phyloP scores from a whole-genome alignment of 2,888 invertebrate species.

The Neoitamus cyanurus region DNA sequence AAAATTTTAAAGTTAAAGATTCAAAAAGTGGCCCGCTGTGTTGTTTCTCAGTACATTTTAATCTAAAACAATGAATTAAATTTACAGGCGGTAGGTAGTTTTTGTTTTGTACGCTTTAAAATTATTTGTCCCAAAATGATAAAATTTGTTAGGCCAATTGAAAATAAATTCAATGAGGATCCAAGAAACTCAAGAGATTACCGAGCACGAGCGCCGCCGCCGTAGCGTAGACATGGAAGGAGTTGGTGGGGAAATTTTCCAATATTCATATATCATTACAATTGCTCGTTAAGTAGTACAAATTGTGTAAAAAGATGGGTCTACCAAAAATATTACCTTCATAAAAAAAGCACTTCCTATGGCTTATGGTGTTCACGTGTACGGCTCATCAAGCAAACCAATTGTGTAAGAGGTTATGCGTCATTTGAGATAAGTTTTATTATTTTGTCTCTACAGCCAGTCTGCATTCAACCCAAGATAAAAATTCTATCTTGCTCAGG shows the following conservation, averaged over 20 bases:
- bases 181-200: no score
- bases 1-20: no score
- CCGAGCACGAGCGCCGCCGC: no score
- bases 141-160: no score
- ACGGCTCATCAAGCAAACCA: neutral
- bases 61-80: no score
- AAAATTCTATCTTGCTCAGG: neutral
- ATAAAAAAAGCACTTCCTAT: neutral
- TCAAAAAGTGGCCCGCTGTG: no score
- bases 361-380: neutral
- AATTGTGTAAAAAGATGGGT: neutral
- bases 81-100: no score
- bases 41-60: no score
- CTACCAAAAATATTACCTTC: neutral
- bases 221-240: no score
- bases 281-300: neutral
- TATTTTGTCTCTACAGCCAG: neutral
- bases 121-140: no score
- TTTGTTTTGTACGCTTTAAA: no score
- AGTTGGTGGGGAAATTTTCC: neutral
- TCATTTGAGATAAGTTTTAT: neutral
- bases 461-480: neutral
- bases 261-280: neutral
- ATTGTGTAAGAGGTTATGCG: neutral
- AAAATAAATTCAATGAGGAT: no score